Evolutionary conservation across 1,140 invertebrate species (phyloP), one percentile per base, ranked within the genome.

Genomic region (Rhyzopertha dominica): DNA sequence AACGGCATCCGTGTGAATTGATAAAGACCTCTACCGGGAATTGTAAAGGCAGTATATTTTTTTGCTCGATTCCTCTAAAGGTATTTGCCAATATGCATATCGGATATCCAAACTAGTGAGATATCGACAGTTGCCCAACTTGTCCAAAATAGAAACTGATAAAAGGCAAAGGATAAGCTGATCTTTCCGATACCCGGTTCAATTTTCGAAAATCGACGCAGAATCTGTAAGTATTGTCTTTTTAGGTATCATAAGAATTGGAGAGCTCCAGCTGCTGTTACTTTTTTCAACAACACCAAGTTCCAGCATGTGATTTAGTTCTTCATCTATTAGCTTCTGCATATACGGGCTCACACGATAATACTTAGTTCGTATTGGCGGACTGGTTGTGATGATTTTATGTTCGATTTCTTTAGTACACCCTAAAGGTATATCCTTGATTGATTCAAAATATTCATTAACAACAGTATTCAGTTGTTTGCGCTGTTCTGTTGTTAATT

Each of bases 11-110:
- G n/a, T 22, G 49, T 56, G 43, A 61, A 65, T n/a, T 65, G 54
- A 43, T 41, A 63, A 5, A 57, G 31, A 0, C 62, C 61, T n/a
- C 37, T 43, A n/a, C 50, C 50, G 12, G 58, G 51, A 5, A 63
- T 32, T 1, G 47, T 41, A 47, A 65, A 65, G 1, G 55, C 59
- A 0, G 58, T 63, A 32, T 62, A 60, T 45, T 61, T 47, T n/a
- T 20, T 45, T 51, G 24, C 39, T 50, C 7, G 37, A 10, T 18
- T 56, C 41, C 31, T 52, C 47, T 5, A 62, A n/a, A 10, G 46
- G 41, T 13, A 65, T 55, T 51, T 65, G 57, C 54, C 54, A 63
- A 47, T 55, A 65, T 1, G 56, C 54, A 17, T 49, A 47, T 13
- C 36, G 40, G 17, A 64, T 29, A 52, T 63, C 61, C 9, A 62